Base-by-base conservation (phyloP, 2,797 vertebrate genomes). In the Pygocentrus nattereri region DNA sequence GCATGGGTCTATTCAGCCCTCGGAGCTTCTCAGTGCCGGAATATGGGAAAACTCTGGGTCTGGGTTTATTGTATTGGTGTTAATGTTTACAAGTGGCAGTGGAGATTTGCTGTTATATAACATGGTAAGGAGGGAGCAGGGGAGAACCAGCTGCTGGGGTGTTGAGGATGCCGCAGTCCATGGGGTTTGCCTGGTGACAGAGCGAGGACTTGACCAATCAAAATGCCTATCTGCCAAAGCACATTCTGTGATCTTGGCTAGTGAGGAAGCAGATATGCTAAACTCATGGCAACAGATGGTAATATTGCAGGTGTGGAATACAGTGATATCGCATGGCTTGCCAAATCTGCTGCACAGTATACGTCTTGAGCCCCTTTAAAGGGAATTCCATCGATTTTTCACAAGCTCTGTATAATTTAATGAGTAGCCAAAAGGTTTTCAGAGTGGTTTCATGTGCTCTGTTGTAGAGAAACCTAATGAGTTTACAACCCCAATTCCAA, bases 71-170 rank as follows among this genome's bases (percentile, higher is more conserved):
- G 65, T 79, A 79, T 87, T 80, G 59, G 74, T 85, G 85, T 82
- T 80, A 77, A 79, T 87, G 85, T 87, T 88, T 81, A 79, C 16
- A 18, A 81, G 54, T 25, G 56, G 70, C 59, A n/a, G 47, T 58
- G 83, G 83, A 75, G 82, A 88, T 91, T 80, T 88, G 76, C 25
- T 86, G 19, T 91, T 92, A 91, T 84, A 82, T 90, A 93, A 91
- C 77, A 49, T 69, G 59, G 73, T 50, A 74, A 67, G 70, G 67
- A 77, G 78, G 30, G 83, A 85, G 65, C 79, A 82, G 76, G 87
- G 85, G 76, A 82, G 83, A 85, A 71, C 87, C 85, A 90, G 87
- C 85, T 77, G 74, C 70, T 76, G 79, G 54, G 44, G 61, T 58
- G 23, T 25, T 49, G 54, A 80, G 71, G 61, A 62, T 50, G 5